Evolutionary conservation across 2,888 invertebrate species (phyloP).

Genomic region (Gastrophysa polygoni): DNA sequence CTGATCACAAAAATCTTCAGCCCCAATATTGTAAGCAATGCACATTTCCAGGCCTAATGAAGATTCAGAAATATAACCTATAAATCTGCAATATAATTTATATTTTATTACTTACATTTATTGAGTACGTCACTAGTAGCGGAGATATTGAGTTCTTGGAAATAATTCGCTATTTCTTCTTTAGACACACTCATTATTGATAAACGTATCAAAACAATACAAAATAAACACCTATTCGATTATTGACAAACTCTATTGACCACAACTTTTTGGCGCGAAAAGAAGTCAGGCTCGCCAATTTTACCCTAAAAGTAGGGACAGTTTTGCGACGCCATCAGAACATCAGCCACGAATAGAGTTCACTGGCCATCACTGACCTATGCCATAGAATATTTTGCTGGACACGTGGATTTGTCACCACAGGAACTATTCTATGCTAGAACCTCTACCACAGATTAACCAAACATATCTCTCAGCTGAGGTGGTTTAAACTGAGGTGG

Average conservation of each 20-base stretch:
- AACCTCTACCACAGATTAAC: no score
- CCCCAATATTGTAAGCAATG: constrained; percentile 65
- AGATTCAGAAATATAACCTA: no score
- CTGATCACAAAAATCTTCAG: constrained; percentile 74
- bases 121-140: constrained; percentile 62
- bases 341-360: no score
- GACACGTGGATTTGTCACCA: no score
- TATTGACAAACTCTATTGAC: no score
- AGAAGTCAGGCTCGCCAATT: background rate
- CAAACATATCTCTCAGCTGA: no score
- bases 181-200: constrained; percentile 34
- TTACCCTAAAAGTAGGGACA: no score
- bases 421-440: no score
- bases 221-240: background rate
- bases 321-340: no score
- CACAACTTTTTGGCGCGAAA: constrained; percentile 25
- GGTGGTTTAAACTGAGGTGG: no score
- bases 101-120: constrained; percentile 63
- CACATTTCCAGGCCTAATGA: constrained; percentile 72
- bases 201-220: background rate
- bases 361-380: no score
- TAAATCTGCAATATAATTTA: constrained; percentile 6
- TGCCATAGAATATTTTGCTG: no score
- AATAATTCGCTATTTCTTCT: constrained; percentile 42
- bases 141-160: constrained; percentile 46